These are phyloP conservation scores for Crypturellus undulatus DNA, from an alignment of 2,113 vertebrate species.

Conservation along the genomic window DNA sequence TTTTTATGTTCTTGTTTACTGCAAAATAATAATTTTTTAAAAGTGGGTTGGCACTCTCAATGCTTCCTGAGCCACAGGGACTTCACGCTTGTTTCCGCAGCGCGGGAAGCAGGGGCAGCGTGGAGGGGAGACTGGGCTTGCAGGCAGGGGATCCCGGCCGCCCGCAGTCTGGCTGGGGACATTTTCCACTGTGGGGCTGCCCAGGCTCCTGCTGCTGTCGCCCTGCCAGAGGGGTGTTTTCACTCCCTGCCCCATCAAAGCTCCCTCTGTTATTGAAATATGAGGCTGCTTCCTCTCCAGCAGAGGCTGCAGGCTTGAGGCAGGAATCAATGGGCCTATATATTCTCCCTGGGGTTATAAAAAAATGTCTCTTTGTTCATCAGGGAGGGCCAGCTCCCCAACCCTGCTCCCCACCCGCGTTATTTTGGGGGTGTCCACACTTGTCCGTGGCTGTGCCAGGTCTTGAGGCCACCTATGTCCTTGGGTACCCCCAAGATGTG, in stretches of 20 bases:
- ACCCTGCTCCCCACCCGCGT: neutral
- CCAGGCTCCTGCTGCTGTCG: neutral
- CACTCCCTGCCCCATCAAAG: conserved; percentile 73
- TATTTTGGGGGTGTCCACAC: neutral
- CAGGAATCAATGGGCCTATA: conserved; percentile 47
- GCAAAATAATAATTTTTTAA: too few relatives aligned
- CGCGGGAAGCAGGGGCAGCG: too few relatives aligned
- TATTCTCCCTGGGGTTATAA: conserved; percentile 49
- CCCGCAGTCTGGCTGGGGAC: too few relatives aligned
- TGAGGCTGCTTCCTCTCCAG: conserved; percentile 76
- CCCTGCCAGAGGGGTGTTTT: neutral
- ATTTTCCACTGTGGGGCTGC: too few relatives aligned
- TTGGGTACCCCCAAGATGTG: conserved; percentile 3
- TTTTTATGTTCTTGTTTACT: neutral
- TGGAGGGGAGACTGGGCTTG: fast-evolving
- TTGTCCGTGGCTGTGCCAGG: conserved; percentile 54
- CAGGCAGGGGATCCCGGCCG: neutral
- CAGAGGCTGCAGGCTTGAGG: conserved; percentile 60
- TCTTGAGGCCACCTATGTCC: conserved; percentile 1
- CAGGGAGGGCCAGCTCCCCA: neutral
- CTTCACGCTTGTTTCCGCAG: too few relatives aligned
- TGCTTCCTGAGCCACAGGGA: fast-evolving
- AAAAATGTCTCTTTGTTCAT: conserved; percentile 73
- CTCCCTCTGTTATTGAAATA: conserved; percentile 78
- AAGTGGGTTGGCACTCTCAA: fast-evolving